These are phyloP conservation scores for Archaeoteleia sp. DNA, from an alignment of 2,888 invertebrate genomes.

Conservation along the genomic window DNA sequence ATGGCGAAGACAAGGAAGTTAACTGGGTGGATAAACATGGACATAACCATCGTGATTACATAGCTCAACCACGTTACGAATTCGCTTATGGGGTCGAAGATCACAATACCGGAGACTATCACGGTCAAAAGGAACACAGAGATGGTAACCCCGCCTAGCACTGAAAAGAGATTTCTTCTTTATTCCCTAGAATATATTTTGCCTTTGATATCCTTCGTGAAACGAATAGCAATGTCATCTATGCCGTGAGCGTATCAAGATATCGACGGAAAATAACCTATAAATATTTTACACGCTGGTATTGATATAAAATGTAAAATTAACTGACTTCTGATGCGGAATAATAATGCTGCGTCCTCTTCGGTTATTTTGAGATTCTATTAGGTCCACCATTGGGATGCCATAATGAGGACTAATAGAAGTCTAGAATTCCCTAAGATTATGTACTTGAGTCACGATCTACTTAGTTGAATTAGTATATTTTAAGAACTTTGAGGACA, in stretches of 20 bases:
- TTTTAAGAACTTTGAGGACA: too few species aligned
- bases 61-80: conserved; percentile 70
- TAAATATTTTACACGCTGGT: conserved; percentile 22
- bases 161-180: conserved; percentile 26
- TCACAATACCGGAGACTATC: conserved; percentile 72
- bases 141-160: conserved; percentile 65
- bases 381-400: too few species aligned
- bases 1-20: conserved; percentile 66
- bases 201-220: conserved; percentile 20
- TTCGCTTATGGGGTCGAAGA: conserved; percentile 71
- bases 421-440: too few species aligned
- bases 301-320: too few species aligned
- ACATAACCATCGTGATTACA: conserved; percentile 70
- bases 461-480: too few species aligned
- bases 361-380: too few species aligned
- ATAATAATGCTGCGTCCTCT: too few species aligned
- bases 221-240: conserved; percentile 22
- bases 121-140: conserved; percentile 74
- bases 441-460: too few species aligned
- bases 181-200: conserved; percentile 12
- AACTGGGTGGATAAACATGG: conserved; percentile 70
- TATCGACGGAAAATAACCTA: conserved; percentile 9
- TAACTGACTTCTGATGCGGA: too few species aligned
- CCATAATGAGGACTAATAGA: too few species aligned
- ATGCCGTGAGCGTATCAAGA: conserved; percentile 5